Evolutionary conservation across 2,888 invertebrate genomes (phyloP).

Genomic region (Malacosoma neustria): DNA sequence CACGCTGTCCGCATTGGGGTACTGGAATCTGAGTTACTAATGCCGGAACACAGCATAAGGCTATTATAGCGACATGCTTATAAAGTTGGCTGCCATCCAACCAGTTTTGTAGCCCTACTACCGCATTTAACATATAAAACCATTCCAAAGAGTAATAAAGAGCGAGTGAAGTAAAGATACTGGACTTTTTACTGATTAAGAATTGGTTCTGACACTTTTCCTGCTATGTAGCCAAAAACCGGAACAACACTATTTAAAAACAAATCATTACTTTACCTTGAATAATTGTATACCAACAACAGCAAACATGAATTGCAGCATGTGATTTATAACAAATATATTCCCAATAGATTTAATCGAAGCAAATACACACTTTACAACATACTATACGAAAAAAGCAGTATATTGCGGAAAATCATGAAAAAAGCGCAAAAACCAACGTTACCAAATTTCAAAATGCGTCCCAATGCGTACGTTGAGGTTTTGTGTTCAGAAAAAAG

Average conservation of each 20-base stretch:
- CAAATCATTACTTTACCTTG: slow-evolving; percentile 85
- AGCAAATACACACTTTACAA: slow-evolving; percentile 99
- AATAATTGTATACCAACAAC: slow-evolving; percentile 99
- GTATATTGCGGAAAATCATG: slow-evolving; percentile 21
- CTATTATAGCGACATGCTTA: too few relatives aligned
- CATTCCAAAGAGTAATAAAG: too few relatives aligned
- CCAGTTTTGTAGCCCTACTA: too few relatives aligned
- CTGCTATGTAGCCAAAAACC: background rate
- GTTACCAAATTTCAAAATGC: slow-evolving; percentile 45
- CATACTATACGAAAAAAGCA: slow-evolving; percentile 81
- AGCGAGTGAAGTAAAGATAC: too few relatives aligned
- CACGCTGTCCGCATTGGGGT: too few relatives aligned
- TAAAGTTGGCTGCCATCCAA: too few relatives aligned
- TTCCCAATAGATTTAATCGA: slow-evolving; percentile 98
- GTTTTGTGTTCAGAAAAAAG: slow-evolving; percentile 36
- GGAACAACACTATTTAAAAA: background rate
- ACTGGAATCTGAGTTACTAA: too few relatives aligned
- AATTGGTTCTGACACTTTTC: slow-evolving; percentile 37
- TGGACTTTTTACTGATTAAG: too few relatives aligned
- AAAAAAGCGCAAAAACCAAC: slow-evolving; percentile 23
- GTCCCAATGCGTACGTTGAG: slow-evolving; percentile 42
- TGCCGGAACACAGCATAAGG: too few relatives aligned
- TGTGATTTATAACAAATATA: slow-evolving; percentile 99
- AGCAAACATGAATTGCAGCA: slow-evolving; percentile 99
- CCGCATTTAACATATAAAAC: too few relatives aligned